Evolutionary conservation across 2,113 vertebrate genomes (phyloP).

Genomic region (Calonectris borealis): DNA sequence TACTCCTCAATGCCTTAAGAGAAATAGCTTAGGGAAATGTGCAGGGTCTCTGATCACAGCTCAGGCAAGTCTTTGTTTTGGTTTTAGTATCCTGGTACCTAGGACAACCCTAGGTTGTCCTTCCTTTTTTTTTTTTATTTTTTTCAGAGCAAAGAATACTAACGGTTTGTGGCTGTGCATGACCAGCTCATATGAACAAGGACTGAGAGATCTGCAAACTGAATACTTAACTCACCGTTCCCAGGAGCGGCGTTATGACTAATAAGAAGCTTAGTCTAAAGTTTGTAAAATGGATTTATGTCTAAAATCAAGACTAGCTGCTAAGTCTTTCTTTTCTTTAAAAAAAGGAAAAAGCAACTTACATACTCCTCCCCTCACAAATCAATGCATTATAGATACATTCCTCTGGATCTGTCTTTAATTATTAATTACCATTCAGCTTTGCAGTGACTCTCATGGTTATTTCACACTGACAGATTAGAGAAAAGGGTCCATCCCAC

Average conservation of each 20-base stretch:
- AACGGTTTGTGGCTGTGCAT: neutral
- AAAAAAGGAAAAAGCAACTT: neutral
- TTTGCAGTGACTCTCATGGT: neutral
- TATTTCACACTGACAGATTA: neutral
- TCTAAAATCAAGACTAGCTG: neutral
- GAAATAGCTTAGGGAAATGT: neutral
- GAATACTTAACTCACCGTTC: neutral
- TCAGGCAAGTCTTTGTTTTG: neutral
- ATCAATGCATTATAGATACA: constrained; percentile 13
- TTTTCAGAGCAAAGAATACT: neutral
- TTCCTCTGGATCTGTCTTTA: neutral
- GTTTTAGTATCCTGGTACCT: neutral
- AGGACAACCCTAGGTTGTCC: neutral
- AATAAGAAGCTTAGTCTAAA: neutral
- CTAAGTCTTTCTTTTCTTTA: neutral
- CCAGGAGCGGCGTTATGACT: neutral
- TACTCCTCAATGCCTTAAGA: neutral
- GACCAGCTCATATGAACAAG: neutral
- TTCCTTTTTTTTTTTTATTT: neutral
- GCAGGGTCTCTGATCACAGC: neutral
- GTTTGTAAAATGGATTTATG: neutral
- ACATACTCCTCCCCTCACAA: neutral
- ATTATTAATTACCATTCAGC: constrained; percentile 7
- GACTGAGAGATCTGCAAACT: neutral
- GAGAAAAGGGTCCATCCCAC: neutral